Evolutionary conservation across 2,888 invertebrate species (phyloP).

Genomic region (Resseliella maxima): DNA sequence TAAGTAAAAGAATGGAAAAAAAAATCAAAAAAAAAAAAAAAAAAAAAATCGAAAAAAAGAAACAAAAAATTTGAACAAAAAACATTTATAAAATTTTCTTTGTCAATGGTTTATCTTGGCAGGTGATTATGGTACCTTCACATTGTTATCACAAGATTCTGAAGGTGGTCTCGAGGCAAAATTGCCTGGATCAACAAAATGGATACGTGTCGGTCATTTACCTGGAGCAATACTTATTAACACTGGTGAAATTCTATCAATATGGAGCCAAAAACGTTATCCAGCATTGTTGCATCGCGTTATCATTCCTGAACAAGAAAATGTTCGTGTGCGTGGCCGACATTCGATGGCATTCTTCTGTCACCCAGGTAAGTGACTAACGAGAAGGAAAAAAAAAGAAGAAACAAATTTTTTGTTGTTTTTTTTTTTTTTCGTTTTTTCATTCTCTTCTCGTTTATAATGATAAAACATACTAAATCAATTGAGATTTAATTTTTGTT

Average conservation of each 20-base stretch:
- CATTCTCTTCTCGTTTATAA: too few relatives aligned
- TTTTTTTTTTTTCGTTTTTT: not conserved
- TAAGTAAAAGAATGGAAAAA: too few relatives aligned
- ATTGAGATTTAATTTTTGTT: conserved; percentile 65
- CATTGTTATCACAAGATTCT: conserved; percentile 78
- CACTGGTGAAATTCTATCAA: conserved; percentile 78
- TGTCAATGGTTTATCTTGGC: not conserved
- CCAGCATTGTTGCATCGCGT: conserved; percentile 81
- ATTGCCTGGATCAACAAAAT: conserved; percentile 74
- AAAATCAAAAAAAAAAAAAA: too few relatives aligned
- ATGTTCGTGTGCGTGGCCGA: conserved; percentile 74
- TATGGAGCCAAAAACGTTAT: conserved; percentile 79
- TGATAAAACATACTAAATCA: not conserved
- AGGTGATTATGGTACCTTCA: conserved; percentile 79
- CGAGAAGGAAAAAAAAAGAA: too few relatives aligned
- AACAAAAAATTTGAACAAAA: not conserved
- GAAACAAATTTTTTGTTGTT: not conserved
- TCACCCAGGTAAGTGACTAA: conserved; percentile 75
- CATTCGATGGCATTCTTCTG: conserved; percentile 83
- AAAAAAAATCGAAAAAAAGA: too few relatives aligned
- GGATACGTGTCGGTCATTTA: conserved; percentile 80
- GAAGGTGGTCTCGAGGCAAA: conserved; percentile 79
- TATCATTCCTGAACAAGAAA: conserved; percentile 75
- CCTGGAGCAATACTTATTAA: conserved; percentile 82
- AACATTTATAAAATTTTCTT: not conserved